phyloP scores from a whole-genome alignment of 2,888 invertebrate species.

The Leptothorax acervorum region DNA sequence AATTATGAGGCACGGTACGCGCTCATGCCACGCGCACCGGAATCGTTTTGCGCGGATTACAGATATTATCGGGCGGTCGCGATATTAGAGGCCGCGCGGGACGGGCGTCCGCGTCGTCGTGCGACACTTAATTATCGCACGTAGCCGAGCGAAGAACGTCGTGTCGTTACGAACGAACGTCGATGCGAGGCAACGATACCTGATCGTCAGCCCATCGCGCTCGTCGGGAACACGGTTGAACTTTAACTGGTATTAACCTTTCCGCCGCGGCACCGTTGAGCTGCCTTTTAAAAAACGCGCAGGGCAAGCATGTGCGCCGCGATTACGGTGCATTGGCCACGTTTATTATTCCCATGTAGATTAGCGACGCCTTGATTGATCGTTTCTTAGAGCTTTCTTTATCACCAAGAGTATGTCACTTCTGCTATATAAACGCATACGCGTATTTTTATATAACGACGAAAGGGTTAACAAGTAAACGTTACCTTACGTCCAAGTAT shows the following conservation, averaged over 20 bases:
- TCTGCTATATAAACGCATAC: neutral
- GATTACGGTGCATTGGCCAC: constrained; percentile 21
- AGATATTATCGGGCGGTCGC: constrained; percentile 41
- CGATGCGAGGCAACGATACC: constrained; percentile 10
- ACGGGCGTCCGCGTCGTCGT: constrained; percentile 27
- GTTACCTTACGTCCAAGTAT: neutral
- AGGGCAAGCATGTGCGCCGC: neutral
- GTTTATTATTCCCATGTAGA: constrained; percentile 29
- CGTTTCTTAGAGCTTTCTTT: constrained; percentile 25
- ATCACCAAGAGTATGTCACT: neutral
- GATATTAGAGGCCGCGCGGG: constrained; percentile 35
- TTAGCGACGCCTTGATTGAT: constrained; percentile 42
- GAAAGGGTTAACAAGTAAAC: constrained; percentile 5
- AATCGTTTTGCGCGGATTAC: constrained; percentile 63
- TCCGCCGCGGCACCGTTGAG: constrained; percentile 14
- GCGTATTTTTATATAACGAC: constrained; percentile 9
- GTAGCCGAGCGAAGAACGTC: constrained; percentile 20
- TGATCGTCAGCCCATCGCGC: neutral
- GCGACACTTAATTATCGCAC: constrained; percentile 52
- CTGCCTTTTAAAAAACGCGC: constrained; percentile 12
- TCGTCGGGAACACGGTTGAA: constrained; percentile 7
- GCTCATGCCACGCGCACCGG: constrained; percentile 51
- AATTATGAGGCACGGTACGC: constrained; percentile 64
- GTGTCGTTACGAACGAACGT: neutral
- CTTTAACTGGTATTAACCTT: constrained; percentile 45